These are phyloP conservation scores for Erebia palarica DNA, from an alignment of 2,888 invertebrate genomes.

Conservation along the genomic window DNA sequence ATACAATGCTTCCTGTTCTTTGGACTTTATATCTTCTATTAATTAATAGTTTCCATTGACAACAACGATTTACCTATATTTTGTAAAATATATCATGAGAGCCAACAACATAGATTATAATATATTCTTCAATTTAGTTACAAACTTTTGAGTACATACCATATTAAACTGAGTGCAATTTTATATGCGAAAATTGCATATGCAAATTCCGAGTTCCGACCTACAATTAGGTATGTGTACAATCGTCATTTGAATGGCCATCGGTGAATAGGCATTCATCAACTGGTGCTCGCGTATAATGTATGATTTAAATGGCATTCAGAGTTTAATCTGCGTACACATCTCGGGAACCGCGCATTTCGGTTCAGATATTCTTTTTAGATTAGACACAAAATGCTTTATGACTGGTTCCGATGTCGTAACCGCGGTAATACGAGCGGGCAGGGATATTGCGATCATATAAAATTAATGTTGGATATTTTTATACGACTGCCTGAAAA, in stretches of 20 bases:
- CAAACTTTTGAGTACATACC: no score
- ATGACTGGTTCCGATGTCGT: slow-evolving; percentile 43
- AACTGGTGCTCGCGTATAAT: slow-evolving; percentile 5
- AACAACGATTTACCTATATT: no score
- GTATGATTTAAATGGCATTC: slow-evolving; percentile 32
- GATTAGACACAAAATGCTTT: slow-evolving; percentile 44
- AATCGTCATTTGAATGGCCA: slow-evolving; percentile 21
- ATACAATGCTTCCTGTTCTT: neutral
- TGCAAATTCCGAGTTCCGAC: neutral
- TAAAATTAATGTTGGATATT: slow-evolving; percentile 27
- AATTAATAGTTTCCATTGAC: no score
- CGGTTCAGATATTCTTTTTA: slow-evolving; percentile 41
- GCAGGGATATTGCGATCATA: slow-evolving; percentile 36
- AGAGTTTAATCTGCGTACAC: slow-evolving; percentile 33
- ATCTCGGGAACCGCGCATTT: slow-evolving; percentile 38
- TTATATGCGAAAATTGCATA: neutral
- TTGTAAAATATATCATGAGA: no score
- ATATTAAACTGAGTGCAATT: neutral
- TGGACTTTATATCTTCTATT: neutral
- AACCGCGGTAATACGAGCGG: slow-evolving; percentile 40
- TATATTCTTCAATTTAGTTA: no score
- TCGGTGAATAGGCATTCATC: slow-evolving; percentile 30
- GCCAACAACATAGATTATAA: no score
- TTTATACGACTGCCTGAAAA: no score
- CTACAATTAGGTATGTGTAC: slow-evolving; percentile 8